Evolutionary conservation across 1,140 invertebrate species (phyloP).

Genomic region (Diabrotica virgifera): DNA sequence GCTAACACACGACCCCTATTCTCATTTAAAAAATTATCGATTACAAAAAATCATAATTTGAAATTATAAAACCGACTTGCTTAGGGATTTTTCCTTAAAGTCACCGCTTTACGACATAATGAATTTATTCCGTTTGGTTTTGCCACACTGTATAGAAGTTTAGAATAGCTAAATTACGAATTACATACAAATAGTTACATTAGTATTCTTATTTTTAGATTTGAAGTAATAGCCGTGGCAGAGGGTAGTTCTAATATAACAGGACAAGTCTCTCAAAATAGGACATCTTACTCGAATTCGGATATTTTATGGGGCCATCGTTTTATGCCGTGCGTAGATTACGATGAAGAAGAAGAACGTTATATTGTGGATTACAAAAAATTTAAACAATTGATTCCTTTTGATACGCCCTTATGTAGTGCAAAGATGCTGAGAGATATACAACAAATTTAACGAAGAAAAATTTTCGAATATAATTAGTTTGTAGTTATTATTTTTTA

Average conservation of each 20-base stretch:
- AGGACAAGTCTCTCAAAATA: slow-evolving; percentile 68
- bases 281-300: slow-evolving; percentile 76
- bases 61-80: too few relatives aligned
- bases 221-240: slow-evolving; percentile 83
- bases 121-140: too few relatives aligned
- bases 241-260: slow-evolving; percentile 79
- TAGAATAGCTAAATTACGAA: too few relatives aligned
- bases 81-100: too few relatives aligned
- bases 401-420: slow-evolving; percentile 89
- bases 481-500: too few relatives aligned
- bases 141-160: too few relatives aligned
- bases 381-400: slow-evolving; percentile 88
- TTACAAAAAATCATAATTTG: too few relatives aligned
- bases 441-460: background rate
- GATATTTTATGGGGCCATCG: slow-evolving; percentile 86
- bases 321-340: slow-evolving; percentile 54
- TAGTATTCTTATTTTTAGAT: slow-evolving; percentile 51
- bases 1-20: too few relatives aligned
- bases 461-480: too few relatives aligned
- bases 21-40: too few relatives aligned
- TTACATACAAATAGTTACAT: too few relatives aligned
- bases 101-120: too few relatives aligned
- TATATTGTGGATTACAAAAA: slow-evolving; percentile 56
- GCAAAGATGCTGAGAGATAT: slow-evolving; percentile 51
- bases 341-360: slow-evolving; percentile 25